Evolutionary conservation across 2,797 vertebrate genomes (phyloP), one percentile per base, ranked within the genome.

Genomic region (Danio choprae): DNA sequence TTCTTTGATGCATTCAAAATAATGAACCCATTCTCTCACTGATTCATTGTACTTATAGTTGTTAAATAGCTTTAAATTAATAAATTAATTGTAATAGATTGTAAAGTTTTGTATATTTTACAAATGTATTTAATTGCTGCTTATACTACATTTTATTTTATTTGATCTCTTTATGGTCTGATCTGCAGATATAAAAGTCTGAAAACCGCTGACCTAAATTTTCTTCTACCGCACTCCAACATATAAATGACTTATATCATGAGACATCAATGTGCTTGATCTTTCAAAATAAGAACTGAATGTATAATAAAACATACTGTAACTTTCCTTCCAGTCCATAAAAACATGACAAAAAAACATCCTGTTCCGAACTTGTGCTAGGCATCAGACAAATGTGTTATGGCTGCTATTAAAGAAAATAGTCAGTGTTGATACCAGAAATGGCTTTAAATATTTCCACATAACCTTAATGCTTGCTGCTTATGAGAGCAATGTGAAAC

Each of bases 401-500:
- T 51, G 48, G 16, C 29, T 38, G 16, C 67, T 38, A n/a, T 51
- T 51, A 18, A 51, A 68, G 5, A 29, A 51, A 51, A 51, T 11
- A 38, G 22, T 69, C 29, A 69, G 18, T 38, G 9, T 13, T 38
- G 29, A 70, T 10, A 13, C 36, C 6, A 53, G 48, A 53, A 40
- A 40, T 70, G 1, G n/a, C 50, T 20, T 53, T 53, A 29, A 63
- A 41, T 63, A 40, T 41, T n/a, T 63, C 8, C 15, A 41, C 12
- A 18, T 9, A 63, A 16, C 9, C 38, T 43, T 43, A 38, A 53
- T 53, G 16, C 6, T 2, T 53, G 36, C 16, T 53, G 16, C 16
- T 53, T 40, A 53, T 40, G 48, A 53, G 67, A 53, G 48, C 67
- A n/a, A n/a, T 69, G 29, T 18, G 16, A 51, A 51, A 69, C 16